Conservation (phyloP, 2,113 vertebrate species). For the Pogonocichla stellata region DNA sequence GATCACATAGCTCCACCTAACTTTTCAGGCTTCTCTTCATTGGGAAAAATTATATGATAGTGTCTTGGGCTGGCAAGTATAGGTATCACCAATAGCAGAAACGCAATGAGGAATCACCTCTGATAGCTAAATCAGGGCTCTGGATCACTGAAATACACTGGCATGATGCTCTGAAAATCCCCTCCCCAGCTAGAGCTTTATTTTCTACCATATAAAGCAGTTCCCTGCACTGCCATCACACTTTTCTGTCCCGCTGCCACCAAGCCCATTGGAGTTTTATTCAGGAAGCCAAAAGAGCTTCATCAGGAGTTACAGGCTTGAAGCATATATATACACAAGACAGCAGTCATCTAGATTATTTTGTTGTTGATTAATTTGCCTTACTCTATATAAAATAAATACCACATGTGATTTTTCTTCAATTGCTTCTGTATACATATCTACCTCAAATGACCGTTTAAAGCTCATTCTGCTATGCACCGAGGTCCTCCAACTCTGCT, state of each 20-base stretch:
- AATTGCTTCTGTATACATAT: neutral
- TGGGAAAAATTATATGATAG: rapidly evolving
- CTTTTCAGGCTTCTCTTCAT: neutral
- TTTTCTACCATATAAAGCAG: neutral
- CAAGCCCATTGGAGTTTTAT: neutral
- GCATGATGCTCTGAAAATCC: neutral
- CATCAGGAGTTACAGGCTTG: neutral
- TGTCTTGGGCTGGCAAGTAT: neutral
- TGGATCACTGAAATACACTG: neutral
- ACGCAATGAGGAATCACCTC: neutral
- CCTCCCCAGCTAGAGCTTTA: neutral
- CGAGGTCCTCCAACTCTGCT: neutral
- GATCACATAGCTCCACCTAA: neutral
- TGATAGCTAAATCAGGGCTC: neutral
- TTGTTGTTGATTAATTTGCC: neutral
- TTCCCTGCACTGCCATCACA: neutral
- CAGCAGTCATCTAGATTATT: neutral
- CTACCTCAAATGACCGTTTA: neutral
- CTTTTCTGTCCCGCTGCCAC: neutral
- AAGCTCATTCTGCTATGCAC: neutral
- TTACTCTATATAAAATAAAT: neutral
- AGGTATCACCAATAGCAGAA: neutral
- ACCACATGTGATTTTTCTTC: neutral
- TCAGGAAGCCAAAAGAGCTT: neutral
- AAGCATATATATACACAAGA: neutral